A percentile compares a stretch with the other conserved stretches of the same genome.
phyloP scores from a whole-genome alignment of 2,888 invertebrate genomes.

The Eubasilissa splendida region DNA sequence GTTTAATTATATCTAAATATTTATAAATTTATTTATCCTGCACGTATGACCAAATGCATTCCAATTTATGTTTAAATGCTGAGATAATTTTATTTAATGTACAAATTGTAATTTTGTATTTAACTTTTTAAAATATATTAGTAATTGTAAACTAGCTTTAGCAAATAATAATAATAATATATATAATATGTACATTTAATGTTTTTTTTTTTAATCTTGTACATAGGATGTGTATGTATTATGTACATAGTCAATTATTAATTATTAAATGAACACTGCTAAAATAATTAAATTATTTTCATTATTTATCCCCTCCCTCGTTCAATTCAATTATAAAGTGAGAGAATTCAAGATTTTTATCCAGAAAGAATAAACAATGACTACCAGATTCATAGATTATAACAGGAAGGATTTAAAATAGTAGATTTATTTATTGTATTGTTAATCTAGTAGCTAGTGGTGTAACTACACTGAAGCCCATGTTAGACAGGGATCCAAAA shows the following conservation, averaged over 20 bases:
- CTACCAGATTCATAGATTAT: too few species aligned
- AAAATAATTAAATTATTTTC: slow-evolving; percentile 5
- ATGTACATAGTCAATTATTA: slow-evolving; percentile 53
- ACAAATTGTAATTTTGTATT: slow-evolving; percentile 46
- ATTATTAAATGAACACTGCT: slow-evolving; percentile 48
- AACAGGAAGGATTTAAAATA: too few species aligned
- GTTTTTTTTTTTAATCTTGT: slow-evolving; percentile 27
- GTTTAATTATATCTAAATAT: neutral
- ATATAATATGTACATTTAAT: slow-evolving; percentile 33
- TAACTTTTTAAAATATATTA: slow-evolving; percentile 11
- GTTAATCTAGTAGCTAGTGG: too few species aligned
- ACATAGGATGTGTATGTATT: slow-evolving; percentile 48
- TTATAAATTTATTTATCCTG: slow-evolving; percentile 10
- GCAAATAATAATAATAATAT: slow-evolving; percentile 34
- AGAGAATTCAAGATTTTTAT: too few species aligned
- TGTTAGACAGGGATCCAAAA: too few species aligned
- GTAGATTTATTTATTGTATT: too few species aligned
- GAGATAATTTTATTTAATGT: slow-evolving; percentile 16
- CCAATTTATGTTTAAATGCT: slow-evolving; percentile 25
- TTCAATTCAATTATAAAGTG: too few species aligned
- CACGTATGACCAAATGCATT: slow-evolving; percentile 33
- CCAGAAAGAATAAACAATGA: too few species aligned
- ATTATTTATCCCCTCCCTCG: too few species aligned
- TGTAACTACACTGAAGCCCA: too few species aligned
- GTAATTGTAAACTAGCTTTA: slow-evolving; percentile 14